Percentiles rank a stretch among this genome's conserved stretches.
phyloP scores from a whole-genome alignment of 2,113 vertebrate species.

The Phycodurus eques region DNA sequence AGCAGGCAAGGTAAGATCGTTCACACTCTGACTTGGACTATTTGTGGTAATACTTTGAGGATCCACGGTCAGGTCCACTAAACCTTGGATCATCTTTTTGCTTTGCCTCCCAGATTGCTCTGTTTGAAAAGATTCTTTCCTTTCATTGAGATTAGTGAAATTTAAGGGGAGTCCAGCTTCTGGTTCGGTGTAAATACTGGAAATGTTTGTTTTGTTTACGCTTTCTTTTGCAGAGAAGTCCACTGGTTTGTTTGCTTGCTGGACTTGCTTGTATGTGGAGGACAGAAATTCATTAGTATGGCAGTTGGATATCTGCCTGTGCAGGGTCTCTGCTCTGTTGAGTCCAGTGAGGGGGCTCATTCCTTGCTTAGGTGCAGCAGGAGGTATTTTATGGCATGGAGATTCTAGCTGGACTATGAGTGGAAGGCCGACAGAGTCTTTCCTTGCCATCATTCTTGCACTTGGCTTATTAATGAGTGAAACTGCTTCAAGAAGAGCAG shows the following conservation, averaged over 20 bases:
- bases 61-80: constrained; percentile 78
- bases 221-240: constrained; percentile 81
- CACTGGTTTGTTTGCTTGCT: constrained; percentile 72
- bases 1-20: constrained; percentile 49
- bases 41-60: constrained; percentile 28
- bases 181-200: constrained; percentile 57
- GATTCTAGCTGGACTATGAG: constrained; percentile 50
- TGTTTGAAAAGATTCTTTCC: constrained; percentile 74
- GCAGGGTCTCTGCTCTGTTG: constrained; percentile 47
- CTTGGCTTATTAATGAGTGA: constrained; percentile 60
- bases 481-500: constrained; percentile 32
- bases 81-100: constrained; percentile 48
- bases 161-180: constrained; percentile 80
- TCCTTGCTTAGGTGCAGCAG: background rate
- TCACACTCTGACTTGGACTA: constrained; percentile 27
- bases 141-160: constrained; percentile 76
- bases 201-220: constrained; percentile 14
- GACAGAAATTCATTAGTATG: constrained; percentile 36
- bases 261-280: constrained; percentile 40
- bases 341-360: constrained; percentile 24
- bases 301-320: constrained; percentile 31
- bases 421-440: constrained; percentile 43
- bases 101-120: constrained; percentile 30
- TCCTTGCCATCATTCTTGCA: constrained; percentile 32
- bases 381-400: constrained; percentile 6